Evolutionary conservation across 2,797 vertebrate genomes (phyloP), one percentile per base, ranked within the genome.

Genomic region (Clarias pachynema): DNA sequence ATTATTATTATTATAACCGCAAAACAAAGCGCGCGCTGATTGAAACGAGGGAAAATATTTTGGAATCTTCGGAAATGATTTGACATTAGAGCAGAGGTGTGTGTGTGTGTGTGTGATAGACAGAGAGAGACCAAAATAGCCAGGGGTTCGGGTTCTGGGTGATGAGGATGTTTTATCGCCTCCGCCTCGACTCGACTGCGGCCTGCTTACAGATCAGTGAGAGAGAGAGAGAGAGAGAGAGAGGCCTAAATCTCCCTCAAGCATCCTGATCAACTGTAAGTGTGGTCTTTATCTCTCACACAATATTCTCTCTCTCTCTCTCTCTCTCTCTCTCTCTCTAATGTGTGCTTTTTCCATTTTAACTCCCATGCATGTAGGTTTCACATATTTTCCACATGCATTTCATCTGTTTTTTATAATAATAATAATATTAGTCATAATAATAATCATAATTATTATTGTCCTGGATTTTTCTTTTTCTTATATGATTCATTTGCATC

Each of bases 141-240:
- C 14, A 34, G 59, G 57, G 77, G 18, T 79, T 62, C 40, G 34
- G 3, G 77, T 63, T n/a, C 1, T 44, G 6, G 77, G 59, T 63
- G 59, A 79, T 63, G 77, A 79, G 75, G 44, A 12, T 49, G 44
- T 12, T 60, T 79, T n/a, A 62, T 79, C 75, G 12, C 75, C 75
- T 79, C 75, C 75, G 57, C 75, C 75, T 79, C 31, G 57, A 57
- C 75, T 79, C 31, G 10, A 79, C 12, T 69, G 80, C 29, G 80
- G 80, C 80, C 80, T 82, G 53, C 26, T 81, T 15, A 29, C 62
- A 81, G 0, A 81, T 31, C 79, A 66, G 79, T 1, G 24, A 10
- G 4, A 69, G 59, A 63, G 5, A 37, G 37, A 37, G 22, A 68
- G 49, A 6, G 14, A 37, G 37, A 37, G 37, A 37, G 37, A 68